Evolutionary conservation across 1,140 invertebrate species (phyloP).

Genomic region (Goniozus legneri): DNA sequence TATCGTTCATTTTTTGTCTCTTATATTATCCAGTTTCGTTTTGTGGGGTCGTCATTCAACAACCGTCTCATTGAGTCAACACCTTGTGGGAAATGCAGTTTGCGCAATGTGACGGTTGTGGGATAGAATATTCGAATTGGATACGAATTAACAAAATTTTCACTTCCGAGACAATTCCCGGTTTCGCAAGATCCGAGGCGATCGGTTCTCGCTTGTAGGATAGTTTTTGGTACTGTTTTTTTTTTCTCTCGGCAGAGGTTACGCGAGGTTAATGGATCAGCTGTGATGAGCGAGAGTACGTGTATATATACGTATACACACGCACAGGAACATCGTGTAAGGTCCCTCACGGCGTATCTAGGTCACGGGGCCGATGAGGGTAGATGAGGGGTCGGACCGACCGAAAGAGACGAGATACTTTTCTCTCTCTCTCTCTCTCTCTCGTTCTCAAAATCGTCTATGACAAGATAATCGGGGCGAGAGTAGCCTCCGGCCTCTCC

Average conservation of each 20-base stretch:
- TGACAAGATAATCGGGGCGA: conserved; percentile 46
- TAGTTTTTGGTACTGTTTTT: too few species aligned
- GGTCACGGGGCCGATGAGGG: conserved; percentile 52
- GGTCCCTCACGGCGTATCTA: conserved; percentile 41
- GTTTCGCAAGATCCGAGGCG: too few species aligned
- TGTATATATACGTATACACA: conserved; percentile 13
- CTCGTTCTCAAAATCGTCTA: conserved; percentile 36
- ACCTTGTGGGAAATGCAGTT: too few species aligned
- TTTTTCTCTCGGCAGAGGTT: too few species aligned
- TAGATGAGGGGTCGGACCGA: conserved; percentile 49
- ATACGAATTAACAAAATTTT: too few species aligned
- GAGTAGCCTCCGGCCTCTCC: conserved; percentile 13
- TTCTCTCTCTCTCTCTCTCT: conserved; percentile 14
- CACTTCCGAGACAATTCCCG: too few species aligned
- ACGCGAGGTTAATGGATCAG: conserved; percentile 47
- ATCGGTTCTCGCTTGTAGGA: conserved; percentile 13
- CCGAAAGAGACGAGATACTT: conserved; percentile 26
- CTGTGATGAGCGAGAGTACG: conserved; percentile 32
- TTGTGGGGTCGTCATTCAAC: too few species aligned
- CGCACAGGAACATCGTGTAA: conserved; percentile 23
- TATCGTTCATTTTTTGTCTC: too few species aligned
- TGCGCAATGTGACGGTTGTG: too few species aligned
- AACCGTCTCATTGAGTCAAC: too few species aligned
- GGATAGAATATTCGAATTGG: too few species aligned
- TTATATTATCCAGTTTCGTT: too few species aligned